These are phyloP conservation scores for Tetropium fuscum DNA, from an alignment of 2,888 invertebrate genomes.

Conservation along the genomic window DNA sequence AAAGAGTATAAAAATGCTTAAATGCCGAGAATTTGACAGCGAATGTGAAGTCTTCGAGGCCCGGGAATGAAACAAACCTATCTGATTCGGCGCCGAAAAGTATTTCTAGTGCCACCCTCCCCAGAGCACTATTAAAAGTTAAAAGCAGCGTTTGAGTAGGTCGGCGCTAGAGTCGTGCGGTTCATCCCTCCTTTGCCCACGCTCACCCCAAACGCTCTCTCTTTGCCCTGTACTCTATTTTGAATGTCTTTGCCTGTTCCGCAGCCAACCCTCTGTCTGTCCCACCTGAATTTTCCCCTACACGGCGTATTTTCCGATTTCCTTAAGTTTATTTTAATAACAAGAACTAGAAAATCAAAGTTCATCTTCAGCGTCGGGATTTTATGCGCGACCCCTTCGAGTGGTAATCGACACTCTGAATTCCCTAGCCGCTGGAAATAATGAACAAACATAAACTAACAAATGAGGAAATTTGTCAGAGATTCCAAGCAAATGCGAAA, in stretches of 20 bases:
- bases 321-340: conserved; percentile 12
- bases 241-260: conserved; percentile 25
- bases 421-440: background rate
- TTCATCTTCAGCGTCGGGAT: no score
- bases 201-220: conserved; percentile 56
- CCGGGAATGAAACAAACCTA: conserved; percentile 54
- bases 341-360: no score
- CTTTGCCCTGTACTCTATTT: conserved; percentile 49
- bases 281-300: conserved; percentile 13
- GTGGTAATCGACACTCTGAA: no score
- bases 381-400: no score
- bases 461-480: background rate
- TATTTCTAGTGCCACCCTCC: conserved; percentile 28
- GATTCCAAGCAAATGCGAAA: background rate
- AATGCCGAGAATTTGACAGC: conserved; percentile 55
- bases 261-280: conserved; percentile 15
- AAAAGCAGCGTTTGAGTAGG: conserved; percentile 50
- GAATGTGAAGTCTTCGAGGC: conserved; percentile 51
- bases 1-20: conserved; percentile 45
- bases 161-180: conserved; percentile 49
- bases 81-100: conserved; percentile 29
- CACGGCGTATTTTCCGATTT: background rate
- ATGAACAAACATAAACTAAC: background rate
- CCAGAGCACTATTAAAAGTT: conserved; percentile 37
- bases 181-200: conserved; percentile 61